Evolutionary conservation across 1,140 invertebrate genomes (phyloP), one percentile per base, ranked within the genome.

Genomic region (Nasonia vitripennis): DNA sequence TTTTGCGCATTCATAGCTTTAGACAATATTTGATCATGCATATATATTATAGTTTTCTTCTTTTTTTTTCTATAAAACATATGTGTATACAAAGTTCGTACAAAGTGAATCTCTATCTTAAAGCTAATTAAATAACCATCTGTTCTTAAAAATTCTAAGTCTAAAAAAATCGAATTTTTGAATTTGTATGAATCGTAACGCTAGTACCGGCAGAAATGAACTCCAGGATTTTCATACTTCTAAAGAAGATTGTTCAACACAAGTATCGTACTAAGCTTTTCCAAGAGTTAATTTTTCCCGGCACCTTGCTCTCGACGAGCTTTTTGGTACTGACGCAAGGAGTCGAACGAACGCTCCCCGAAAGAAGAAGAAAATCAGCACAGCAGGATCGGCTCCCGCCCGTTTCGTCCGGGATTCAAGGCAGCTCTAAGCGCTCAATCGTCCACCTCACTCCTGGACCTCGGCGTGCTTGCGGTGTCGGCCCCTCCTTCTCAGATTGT

Each of bases 401-500:
- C 55, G 20, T n/a, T 62, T 62, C 20, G 55, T 62, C 55, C 55
- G 17, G 55, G 5, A 20, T 17, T 20, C 55, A n/a, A 62, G 55
- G 55, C 17, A 62, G 17, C 20, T 62, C 7, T n/a, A n/a, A 62
- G 4, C 55, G n/a, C 17, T n/a, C 14, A n/a, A 71, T 31, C 23
- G 27, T 71, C 27, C 2, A 17, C 27, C 7, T 71, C 68, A 71
- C 9, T 71, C 68, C 11, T 34, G 31, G 27, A 14, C 10, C 4
- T 71, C 14, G 14, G 27, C 81, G 5, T 73, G 77, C 27, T 80
- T 89, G 23, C 87, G 89, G 1, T 75, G 2, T 6, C 88, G 87
- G n/a, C 82, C 84, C 48, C 86, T 84, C 62, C 87, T 88, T n/a
- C 89, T 87, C 12, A 81, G 73, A 0, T 87, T 80, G n/a, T 75